These are phyloP conservation scores for Lutjanus campechanus DNA, from an alignment of 2,797 vertebrate species.

Conservation along the genomic window DNA sequence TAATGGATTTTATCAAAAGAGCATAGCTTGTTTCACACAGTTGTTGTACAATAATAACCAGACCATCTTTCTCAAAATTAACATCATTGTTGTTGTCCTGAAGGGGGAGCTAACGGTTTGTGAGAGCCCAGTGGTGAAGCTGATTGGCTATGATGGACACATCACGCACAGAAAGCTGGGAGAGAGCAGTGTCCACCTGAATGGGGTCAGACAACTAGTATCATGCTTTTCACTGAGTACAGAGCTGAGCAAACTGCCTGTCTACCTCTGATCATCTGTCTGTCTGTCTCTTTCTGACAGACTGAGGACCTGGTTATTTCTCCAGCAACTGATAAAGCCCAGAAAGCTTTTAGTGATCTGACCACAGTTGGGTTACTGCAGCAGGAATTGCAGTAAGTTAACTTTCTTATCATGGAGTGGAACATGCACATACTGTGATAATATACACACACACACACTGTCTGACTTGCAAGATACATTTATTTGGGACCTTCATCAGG, in stretches of 20 bases:
- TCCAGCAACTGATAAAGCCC: slow-evolving; percentile 80
- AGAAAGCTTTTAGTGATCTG: slow-evolving; percentile 83
- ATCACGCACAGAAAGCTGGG: slow-evolving; percentile 80
- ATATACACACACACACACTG: background rate
- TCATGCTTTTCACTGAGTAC: background rate
- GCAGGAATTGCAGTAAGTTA: slow-evolving; percentile 87
- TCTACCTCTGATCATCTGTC: slow-evolving; percentile 10
- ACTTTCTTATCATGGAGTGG: background rate
- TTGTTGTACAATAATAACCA: background rate
- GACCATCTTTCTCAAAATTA: background rate
- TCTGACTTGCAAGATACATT: no score
- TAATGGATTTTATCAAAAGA: background rate
- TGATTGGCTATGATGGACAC: slow-evolving; percentile 85
- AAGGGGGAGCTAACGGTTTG: slow-evolving; percentile 57
- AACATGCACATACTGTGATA: background rate
- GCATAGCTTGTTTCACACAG: background rate
- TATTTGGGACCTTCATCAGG: no score
- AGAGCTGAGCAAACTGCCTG: background rate
- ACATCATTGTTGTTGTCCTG: slow-evolving; percentile 41
- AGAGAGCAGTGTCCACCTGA: slow-evolving; percentile 57
- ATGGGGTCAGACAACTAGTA: slow-evolving; percentile 65
- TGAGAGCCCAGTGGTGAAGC: slow-evolving; percentile 72
- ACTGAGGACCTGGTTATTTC: slow-evolving; percentile 60
- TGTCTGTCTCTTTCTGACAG: slow-evolving; percentile 55
- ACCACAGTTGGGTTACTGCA: slow-evolving; percentile 83